Evolutionary conservation across 1,140 invertebrate species (phyloP), one percentile per base, ranked within the genome.

Genomic region (Nylanderia fulva): DNA sequence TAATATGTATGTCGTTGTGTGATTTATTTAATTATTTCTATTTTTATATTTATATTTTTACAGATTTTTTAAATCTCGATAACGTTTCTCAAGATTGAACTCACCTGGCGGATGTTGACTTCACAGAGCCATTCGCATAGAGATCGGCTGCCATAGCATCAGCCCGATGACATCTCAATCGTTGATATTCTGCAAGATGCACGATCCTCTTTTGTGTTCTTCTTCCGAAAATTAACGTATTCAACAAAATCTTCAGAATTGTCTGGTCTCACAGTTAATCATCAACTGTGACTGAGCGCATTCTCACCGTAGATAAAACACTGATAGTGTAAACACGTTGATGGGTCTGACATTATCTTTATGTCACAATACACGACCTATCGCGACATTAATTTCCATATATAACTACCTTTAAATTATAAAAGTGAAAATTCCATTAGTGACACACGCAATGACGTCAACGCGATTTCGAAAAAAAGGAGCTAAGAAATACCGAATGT

Each of bases 131-230:
- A 83, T 93, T 93, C n/a, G 90, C 90, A 71, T 87, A 93, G 9
- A 94, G 84, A 88, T 94, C 93, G 42, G 93, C 88, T 72, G 93
- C 92, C 93, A 94, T 94, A 21, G 91, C 86, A 89, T 21, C 45
- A 63, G 5, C n/a, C 48, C 54, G 1, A 58, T 85, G n/a, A 24
- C 87, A 88, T 88, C 33, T 61, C 60, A 61, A n/a, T 66, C 24
- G 13, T n/a, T 18, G 21, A 58, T 15, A 9, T 0, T 29, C 39
- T 7, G 24, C 68, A 6, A 21, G 39, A 33, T 69, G 0, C 13
- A 6, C 15, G 5, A 24, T 21, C 9, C 24, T 13, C 4, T 71
- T 24, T 60, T 64, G 11, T 2, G 1, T 52, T n/a, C 18, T 27
- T 27, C 52, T 64, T 9, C 15, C 0, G 7, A 42, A 71, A 60